Conservation (phyloP, 2,113 vertebrate genomes). For the Nesoenas mayeri region DNA sequence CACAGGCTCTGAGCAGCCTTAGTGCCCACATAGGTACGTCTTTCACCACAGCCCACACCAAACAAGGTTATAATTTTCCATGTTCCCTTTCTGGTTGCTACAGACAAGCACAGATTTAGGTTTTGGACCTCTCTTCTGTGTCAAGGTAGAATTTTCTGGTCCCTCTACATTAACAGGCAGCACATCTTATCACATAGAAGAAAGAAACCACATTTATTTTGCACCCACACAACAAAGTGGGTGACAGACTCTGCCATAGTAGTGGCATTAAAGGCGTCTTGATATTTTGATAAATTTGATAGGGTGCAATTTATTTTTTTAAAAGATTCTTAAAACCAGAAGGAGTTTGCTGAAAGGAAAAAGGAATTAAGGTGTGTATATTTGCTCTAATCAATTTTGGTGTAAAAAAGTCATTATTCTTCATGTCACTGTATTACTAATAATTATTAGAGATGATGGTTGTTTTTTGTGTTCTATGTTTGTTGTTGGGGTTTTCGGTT, state of each 20-base stretch:
- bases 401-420: not conserved
- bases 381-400: not conserved
- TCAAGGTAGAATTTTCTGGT: not conserved
- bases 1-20: not conserved
- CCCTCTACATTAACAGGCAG: not conserved
- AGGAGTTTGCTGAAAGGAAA: not conserved
- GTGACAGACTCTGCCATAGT: not conserved
- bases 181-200: no score
- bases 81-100: not conserved
- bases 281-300: not conserved
- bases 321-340: not conserved
- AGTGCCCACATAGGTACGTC: not conserved
- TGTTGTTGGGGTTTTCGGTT: no score
- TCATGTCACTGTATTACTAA: not conserved
- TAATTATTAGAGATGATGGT: not conserved
- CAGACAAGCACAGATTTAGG: not conserved
- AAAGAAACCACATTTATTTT: not conserved
- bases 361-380: not conserved
- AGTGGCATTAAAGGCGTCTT: not conserved
- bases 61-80: not conserved
- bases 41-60: not conserved
- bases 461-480: no score
- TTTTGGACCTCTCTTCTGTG: not conserved
- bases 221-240: fast-evolving
- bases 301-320: not conserved